A percentile compares a stretch with the other conserved stretches of the same genome.
Evolutionary conservation across 2,888 invertebrate genomes (phyloP).

Genomic region (Anaspis maculata): DNA sequence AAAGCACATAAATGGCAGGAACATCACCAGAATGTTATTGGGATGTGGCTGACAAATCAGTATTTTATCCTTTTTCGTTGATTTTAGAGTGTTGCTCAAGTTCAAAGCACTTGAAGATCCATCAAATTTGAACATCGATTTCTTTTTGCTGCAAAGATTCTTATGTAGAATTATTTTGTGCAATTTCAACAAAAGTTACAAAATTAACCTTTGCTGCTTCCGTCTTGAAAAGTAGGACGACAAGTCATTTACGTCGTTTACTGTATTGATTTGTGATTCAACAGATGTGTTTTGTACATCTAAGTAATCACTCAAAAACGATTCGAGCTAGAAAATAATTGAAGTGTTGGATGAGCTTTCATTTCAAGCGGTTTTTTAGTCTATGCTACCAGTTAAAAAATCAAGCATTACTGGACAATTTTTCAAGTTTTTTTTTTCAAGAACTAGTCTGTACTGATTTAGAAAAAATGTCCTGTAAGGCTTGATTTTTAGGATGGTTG

Average conservation of each 20-base stretch:
- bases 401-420: too few relatives aligned
- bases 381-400: neutral
- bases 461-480: too few relatives aligned
- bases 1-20: slow-evolving; percentile 74
- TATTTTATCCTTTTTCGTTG: slow-evolving; percentile 45
- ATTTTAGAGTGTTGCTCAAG: slow-evolving; percentile 33
- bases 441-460: too few relatives aligned
- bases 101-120: slow-evolving; percentile 45
- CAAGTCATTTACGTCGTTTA: slow-evolving; percentile 45
- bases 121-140: slow-evolving; percentile 63
- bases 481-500: too few relatives aligned
- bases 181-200: neutral
- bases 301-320: slow-evolving; percentile 76
- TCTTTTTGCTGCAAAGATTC: slow-evolving; percentile 44
- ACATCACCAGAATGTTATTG: slow-evolving; percentile 67
- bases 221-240: slow-evolving; percentile 47
- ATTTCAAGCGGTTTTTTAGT: neutral
- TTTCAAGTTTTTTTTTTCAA: too few relatives aligned
- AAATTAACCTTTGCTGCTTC: slow-evolving; percentile 40
- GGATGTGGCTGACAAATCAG: slow-evolving; percentile 72
- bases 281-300: slow-evolving; percentile 73
- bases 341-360: slow-evolving; percentile 6
- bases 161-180: slow-evolving; percentile 4
- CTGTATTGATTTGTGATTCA: slow-evolving; percentile 46
- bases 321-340: slow-evolving; percentile 57